Base-by-base conservation (phyloP, 2,797 vertebrate species). In the Halcyon chelicuti region DNA sequence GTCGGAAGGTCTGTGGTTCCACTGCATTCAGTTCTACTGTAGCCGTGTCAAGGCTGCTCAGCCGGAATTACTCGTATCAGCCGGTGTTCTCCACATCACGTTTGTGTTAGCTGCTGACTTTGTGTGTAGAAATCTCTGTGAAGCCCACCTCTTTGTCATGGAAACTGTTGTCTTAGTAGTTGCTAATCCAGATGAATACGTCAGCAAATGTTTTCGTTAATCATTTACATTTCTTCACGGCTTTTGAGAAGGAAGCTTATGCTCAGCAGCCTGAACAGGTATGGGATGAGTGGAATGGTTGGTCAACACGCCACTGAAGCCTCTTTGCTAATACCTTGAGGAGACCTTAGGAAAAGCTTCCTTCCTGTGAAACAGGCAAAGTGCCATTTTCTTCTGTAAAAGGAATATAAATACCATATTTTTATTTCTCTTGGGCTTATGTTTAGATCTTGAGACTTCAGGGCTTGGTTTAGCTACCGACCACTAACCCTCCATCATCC, bases 361-460 rank as follows among this genome's bases (percentile, higher is more conserved):
- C 44, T 77, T 49, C 57, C 31, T 31, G 0, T 71, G 47, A 63
- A 93, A 65, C 21, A 58, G 67, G 55, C 67, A 18, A 85, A 57
- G 3, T n/a, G 15, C 20, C 20, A 7, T 58, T 93, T 92, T 70
- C 9, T 85, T 63, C 60, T 65, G 21, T 57, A 65, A n/a, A 55
- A 47, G 54, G 28, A 72, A 3, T 54, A 55, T 18, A 81, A 88
- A 91, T 47, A 25, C 7, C 10, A 9, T 35, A 8, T 47, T 86
- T 91, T 57, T 80, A 63, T 71, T 94, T 84, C 37, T 67, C 17
- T 91, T 5, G 35, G 60, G 29, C 16, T 92, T 72, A 11, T 22
- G 37, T 51, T 55, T 76, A 1, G 37, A 17, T 25, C 37, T 75
- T 68, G 55, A 57, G 66, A 42, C 19, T n/a, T 76, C 14, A 92